phyloP scores from a whole-genome alignment of 1,140 invertebrate genomes.

The Drosophila fuyamai region DNA sequence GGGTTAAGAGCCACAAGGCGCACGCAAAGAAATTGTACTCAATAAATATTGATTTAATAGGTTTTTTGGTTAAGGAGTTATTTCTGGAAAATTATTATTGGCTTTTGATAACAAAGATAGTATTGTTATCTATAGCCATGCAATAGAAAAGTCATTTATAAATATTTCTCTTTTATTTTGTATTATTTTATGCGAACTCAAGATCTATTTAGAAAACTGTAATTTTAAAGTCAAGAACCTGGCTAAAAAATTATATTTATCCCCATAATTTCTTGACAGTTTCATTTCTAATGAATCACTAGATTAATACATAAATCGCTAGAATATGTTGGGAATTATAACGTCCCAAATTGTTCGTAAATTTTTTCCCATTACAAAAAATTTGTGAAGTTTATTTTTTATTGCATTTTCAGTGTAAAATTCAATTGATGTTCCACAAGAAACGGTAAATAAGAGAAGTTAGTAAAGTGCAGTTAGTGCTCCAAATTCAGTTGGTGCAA shows the following conservation, averaged over 20 bases:
- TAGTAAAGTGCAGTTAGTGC: constrained; percentile 33
- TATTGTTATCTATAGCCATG: background rate
- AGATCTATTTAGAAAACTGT: too few species aligned
- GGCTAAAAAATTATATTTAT: too few species aligned
- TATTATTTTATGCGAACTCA: too few species aligned
- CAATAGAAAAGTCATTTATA: background rate
- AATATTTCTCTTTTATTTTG: too few species aligned
- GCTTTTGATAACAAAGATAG: constrained; percentile 1
- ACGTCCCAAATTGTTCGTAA: too few species aligned
- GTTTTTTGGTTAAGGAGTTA: background rate
- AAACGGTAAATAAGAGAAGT: constrained; percentile 8
- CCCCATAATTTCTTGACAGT: too few species aligned
- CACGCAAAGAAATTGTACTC: constrained; percentile 9
- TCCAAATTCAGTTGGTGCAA: constrained; percentile 36
- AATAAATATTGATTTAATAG: constrained; percentile 26
- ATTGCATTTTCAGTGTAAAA: constrained; percentile 2
- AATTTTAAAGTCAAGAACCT: too few species aligned
- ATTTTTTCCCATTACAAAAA: too few species aligned
- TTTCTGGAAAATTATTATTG: background rate
- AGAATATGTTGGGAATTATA: too few species aligned
- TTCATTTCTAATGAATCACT: too few species aligned
- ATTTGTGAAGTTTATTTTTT: too few species aligned
- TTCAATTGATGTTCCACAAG: constrained; percentile 6
- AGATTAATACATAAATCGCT: too few species aligned
- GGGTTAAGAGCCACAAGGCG: constrained; percentile 5